Evolutionary conservation across 1,140 invertebrate genomes (phyloP).

Genomic region (Megathymus violae): DNA sequence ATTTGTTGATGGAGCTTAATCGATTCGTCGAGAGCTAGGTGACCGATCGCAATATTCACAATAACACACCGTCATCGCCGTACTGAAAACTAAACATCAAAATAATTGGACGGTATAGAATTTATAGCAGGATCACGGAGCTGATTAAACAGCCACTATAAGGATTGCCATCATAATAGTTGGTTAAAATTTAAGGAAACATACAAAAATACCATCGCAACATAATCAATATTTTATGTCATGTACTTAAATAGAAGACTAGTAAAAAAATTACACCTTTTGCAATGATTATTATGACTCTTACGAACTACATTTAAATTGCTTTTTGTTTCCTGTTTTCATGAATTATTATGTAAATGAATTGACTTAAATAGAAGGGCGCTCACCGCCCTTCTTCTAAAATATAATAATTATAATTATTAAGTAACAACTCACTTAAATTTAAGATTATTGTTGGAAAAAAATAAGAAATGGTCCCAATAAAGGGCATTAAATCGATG

Average conservation of each 20-base stretch:
- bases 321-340: slow-evolving; percentile 46
- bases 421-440: slow-evolving; percentile 16
- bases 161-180: slow-evolving; percentile 18
- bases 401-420: slow-evolving; percentile 16
- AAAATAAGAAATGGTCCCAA: slow-evolving; percentile 1
- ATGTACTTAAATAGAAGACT: slow-evolving; percentile 27
- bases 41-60: slow-evolving; percentile 34
- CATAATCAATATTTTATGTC: slow-evolving; percentile 16
- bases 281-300: slow-evolving; percentile 50
- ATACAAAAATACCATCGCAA: slow-evolving; percentile 32
- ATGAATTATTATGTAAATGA: slow-evolving; percentile 54
- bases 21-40: slow-evolving; percentile 22
- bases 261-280: slow-evolving; percentile 33
- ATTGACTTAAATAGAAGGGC: slow-evolving; percentile 64
- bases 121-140: slow-evolving; percentile 52
- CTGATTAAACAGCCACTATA: slow-evolving; percentile 6
- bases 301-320: slow-evolving; percentile 62
- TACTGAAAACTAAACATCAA: slow-evolving; percentile 44
- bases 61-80: slow-evolving; percentile 34
- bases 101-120: slow-evolving; percentile 76
- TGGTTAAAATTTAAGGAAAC: slow-evolving; percentile 10
- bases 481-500: not conserved
- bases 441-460: not conserved
- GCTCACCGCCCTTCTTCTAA: slow-evolving; percentile 25
- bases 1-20: slow-evolving; percentile 13